A percentile compares a stretch with the other conserved stretches of the same genome.
These are phyloP conservation scores for Drosophila monieri DNA, from an alignment of 2,888 invertebrate genomes.

Conservation along the genomic window DNA sequence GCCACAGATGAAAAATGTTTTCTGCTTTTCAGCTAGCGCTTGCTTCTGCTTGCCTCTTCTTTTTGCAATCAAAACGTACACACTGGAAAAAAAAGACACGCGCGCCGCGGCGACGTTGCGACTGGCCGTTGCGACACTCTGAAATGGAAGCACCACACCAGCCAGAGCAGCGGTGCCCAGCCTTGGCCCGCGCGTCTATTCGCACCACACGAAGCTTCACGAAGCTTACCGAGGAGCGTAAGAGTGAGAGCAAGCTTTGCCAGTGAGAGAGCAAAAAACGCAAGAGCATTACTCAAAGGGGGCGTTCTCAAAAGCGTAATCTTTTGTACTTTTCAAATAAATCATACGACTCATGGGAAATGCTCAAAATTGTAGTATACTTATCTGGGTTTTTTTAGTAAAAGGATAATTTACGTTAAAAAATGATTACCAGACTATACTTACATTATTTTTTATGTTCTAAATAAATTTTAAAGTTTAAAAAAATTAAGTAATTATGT, in stretches of 20 bases:
- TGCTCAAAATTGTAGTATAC: background rate
- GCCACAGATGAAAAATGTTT: slow-evolving; percentile 52
- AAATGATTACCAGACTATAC: background rate
- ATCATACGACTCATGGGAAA: background rate
- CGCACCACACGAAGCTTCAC: too few relatives aligned
- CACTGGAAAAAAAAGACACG: slow-evolving; percentile 44
- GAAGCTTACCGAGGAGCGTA: too few relatives aligned
- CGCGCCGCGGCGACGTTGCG: slow-evolving; percentile 50
- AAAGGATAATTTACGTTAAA: background rate
- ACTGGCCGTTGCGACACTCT: slow-evolving; percentile 50
- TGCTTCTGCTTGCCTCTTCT: slow-evolving; percentile 42
- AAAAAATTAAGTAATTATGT: too few relatives aligned
- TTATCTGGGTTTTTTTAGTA: background rate
- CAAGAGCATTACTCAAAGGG: slow-evolving; percentile 10
- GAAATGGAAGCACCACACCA: slow-evolving; percentile 1
- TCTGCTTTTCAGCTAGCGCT: slow-evolving; percentile 35
- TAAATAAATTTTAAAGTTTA: too few relatives aligned
- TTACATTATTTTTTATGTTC: background rate
- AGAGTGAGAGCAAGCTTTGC: background rate
- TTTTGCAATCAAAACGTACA: slow-evolving; percentile 70
- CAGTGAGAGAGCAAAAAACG: slow-evolving; percentile 11
- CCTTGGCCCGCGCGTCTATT: too few relatives aligned
- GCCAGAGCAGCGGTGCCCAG: background rate
- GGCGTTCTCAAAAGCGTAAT: slow-evolving; percentile 28
- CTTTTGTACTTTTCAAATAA: background rate